These are phyloP conservation scores for Melanogrammus aeglefinus DNA, from an alignment of 2,797 vertebrate species.

Conservation along the genomic window DNA sequence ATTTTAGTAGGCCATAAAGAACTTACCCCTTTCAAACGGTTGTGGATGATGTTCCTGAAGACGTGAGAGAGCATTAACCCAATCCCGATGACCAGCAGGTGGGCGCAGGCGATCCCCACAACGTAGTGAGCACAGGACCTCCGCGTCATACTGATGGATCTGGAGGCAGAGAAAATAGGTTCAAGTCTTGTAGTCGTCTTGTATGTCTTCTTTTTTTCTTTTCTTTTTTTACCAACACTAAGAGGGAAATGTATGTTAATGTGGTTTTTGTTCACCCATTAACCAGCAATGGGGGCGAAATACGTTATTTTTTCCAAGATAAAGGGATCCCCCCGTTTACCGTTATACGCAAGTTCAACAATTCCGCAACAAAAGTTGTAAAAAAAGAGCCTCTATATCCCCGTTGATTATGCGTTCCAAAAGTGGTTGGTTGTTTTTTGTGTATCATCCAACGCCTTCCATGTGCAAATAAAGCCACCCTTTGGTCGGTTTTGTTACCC, in stretches of 20 bases:
- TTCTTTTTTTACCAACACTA: too few species aligned
- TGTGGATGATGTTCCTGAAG: slow-evolving; percentile 60
- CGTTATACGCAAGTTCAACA: too few species aligned
- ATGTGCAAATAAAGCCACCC: background rate
- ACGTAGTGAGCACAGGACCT: slow-evolving; percentile 60
- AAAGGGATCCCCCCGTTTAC: too few species aligned
- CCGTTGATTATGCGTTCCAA: background rate
- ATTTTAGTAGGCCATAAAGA: background rate
- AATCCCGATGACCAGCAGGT: slow-evolving; percentile 61
- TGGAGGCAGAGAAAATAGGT: background rate
- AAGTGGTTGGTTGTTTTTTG: background rate
- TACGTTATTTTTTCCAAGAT: too few species aligned
- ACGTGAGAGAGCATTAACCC: slow-evolving; percentile 46
- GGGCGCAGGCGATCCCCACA: slow-evolving; percentile 59
- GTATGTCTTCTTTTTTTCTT: too few species aligned
- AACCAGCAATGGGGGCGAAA: too few species aligned
- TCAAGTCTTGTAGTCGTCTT: background rate
- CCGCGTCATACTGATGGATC: slow-evolving; percentile 63
- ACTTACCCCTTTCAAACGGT: slow-evolving; percentile 68
- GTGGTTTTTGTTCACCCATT: too few species aligned
- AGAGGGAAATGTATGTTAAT: too few species aligned
- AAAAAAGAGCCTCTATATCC: background rate
- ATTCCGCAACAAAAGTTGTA: too few species aligned
- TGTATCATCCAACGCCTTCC: background rate
- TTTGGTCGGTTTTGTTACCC: background rate